Evolutionary conservation across 2,113 vertebrate genomes (phyloP).

Genomic region (Hippocampus abdominalis): DNA sequence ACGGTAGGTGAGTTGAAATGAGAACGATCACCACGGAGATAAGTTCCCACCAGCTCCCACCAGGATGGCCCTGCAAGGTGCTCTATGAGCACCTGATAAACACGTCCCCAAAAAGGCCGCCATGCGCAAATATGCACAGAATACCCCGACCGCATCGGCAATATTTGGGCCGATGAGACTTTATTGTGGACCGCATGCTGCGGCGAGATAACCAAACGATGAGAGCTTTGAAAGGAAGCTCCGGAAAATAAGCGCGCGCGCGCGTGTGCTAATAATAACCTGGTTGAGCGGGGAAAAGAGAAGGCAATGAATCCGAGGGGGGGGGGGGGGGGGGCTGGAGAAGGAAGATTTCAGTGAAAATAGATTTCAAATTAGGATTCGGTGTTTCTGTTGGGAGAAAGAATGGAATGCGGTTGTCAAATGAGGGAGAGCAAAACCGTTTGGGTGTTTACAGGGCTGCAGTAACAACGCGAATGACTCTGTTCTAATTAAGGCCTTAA

Average conservation of each 20-base stretch:
- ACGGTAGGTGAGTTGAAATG: background rate
- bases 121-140: slow-evolving; percentile 10
- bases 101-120: slow-evolving; percentile 4
- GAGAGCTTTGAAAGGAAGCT: slow-evolving; percentile 50
- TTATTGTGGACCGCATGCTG: slow-evolving; percentile 39
- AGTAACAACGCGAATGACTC: background rate
- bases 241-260: slow-evolving; percentile 21
- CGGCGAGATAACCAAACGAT: slow-evolving; percentile 45
- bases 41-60: slow-evolving; percentile 3
- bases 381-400: background rate
- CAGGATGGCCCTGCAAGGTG: slow-evolving; percentile 7
- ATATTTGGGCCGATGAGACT: slow-evolving; percentile 3
- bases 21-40: background rate
- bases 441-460: background rate
- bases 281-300: background rate
- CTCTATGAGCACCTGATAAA: slow-evolving; percentile 28
- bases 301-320: background rate
- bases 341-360: background rate
- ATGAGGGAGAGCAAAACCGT: background rate
- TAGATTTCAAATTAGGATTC: background rate
- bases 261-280: slow-evolving; percentile 26
- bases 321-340: slow-evolving; percentile 5
- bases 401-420: background rate
- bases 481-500: background rate
- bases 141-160: background rate